Evolutionary conservation across 2,113 vertebrate species (phyloP).

Genomic region (Paralichthys olivaceus): DNA sequence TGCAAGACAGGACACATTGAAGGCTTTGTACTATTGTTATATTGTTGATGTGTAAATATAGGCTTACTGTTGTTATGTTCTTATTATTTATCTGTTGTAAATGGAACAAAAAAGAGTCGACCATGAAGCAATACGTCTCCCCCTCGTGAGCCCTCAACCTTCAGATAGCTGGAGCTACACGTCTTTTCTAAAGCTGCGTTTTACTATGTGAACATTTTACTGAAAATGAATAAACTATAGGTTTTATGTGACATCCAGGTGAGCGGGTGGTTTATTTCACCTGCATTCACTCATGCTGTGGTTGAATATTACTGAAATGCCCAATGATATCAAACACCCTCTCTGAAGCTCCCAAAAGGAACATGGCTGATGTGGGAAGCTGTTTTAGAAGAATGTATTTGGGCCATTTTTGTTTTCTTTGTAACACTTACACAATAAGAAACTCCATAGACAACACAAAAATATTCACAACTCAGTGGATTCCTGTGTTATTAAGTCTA

Average conservation of each 20-base stretch:
- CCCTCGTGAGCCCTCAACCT: constrained; percentile 51
- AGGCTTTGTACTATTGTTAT: constrained; percentile 78
- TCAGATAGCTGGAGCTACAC: constrained; percentile 59
- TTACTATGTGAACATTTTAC: constrained; percentile 78
- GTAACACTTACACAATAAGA: no score
- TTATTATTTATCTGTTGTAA: constrained; percentile 76
- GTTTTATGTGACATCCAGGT: constrained; percentile 76
- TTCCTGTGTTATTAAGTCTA: no score
- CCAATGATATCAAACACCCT: neutral
- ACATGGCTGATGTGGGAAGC: no score
- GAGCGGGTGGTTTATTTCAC: constrained; percentile 9
- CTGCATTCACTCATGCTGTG: neutral
- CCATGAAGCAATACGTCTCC: constrained; percentile 76
- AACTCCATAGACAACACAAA: no score
- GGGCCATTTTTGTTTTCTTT: no score
- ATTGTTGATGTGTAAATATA: constrained; percentile 79
- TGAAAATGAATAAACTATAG: constrained; percentile 78
- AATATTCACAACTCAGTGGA: no score
- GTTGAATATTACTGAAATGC: neutral
- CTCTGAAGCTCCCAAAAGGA: no score
- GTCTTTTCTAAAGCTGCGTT: constrained; percentile 79
- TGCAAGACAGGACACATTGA: constrained; percentile 57
- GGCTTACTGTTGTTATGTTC: constrained; percentile 68
- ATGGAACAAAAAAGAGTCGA: constrained; percentile 47
- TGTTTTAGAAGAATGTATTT: no score